These are phyloP conservation scores for Chydorus sphaericus DNA, from an alignment of 2,888 invertebrate genomes.

Conservation along the genomic window DNA sequence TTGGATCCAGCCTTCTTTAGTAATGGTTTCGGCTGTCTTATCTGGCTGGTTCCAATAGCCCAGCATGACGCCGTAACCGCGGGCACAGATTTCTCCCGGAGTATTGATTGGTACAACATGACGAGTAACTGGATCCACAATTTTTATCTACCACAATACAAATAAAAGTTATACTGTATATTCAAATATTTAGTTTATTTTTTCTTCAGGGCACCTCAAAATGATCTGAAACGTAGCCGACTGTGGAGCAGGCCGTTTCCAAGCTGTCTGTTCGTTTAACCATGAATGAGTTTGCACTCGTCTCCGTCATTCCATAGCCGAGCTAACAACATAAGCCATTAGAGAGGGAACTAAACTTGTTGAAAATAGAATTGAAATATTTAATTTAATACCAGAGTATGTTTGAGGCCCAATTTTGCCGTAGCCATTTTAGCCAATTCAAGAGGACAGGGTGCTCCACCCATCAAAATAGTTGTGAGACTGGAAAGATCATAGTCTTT, in stretches of 20 bases:
- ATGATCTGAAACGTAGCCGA: constrained; percentile 38
- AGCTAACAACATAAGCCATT: constrained; percentile 29
- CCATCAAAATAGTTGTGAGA: constrained; percentile 32
- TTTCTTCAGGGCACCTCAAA: constrained; percentile 31
- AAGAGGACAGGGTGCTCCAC: constrained; percentile 37
- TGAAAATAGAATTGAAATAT: not conserved
- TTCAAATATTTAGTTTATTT: not conserved
- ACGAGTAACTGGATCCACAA: constrained; percentile 48
- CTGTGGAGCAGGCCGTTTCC: constrained; percentile 34
- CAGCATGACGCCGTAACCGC: constrained; percentile 64
- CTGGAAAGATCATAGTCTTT: constrained; percentile 22
- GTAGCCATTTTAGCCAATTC: constrained; percentile 32
- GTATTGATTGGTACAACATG: constrained; percentile 49
- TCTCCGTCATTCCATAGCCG: constrained; percentile 44
- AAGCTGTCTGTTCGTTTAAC: constrained; percentile 32
- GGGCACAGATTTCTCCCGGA: constrained; percentile 58
- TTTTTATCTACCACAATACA: constrained; percentile 31
- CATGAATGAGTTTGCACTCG: constrained; percentile 40
- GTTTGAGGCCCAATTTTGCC: constrained; percentile 30
- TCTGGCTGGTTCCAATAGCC: constrained; percentile 65
- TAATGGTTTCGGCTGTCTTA: constrained; percentile 51
- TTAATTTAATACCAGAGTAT: constrained; percentile 24
- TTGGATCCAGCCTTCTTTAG: constrained; percentile 55
- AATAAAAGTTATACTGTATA: not conserved
- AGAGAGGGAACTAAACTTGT: constrained; percentile 10